Evolutionary conservation across 2,888 invertebrate genomes (phyloP).

Genomic region (Scaptomyza parva): DNA sequence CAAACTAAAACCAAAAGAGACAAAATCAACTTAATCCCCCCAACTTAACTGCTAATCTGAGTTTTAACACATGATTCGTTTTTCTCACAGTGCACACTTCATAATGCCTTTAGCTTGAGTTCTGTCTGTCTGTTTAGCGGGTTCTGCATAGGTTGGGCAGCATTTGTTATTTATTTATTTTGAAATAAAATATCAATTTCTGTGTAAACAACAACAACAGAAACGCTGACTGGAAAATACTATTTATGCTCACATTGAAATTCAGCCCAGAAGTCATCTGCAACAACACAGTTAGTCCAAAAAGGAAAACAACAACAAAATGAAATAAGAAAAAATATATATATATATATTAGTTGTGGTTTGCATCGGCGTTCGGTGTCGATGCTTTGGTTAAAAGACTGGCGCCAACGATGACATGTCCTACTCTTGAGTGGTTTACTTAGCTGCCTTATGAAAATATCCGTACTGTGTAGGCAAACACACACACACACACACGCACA

Average conservation of each 20-base stretch:
- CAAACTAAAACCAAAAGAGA: background rate
- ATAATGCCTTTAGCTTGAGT: background rate
- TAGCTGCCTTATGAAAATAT: constrained; percentile 83
- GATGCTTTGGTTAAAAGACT: constrained; percentile 58
- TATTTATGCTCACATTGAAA: constrained; percentile 15
- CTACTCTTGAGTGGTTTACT: constrained; percentile 82
- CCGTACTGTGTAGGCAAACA: constrained; percentile 74
- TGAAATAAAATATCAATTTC: constrained; percentile 85
- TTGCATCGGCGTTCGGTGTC: constrained; percentile 45
- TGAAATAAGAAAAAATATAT: constrained; percentile 17
- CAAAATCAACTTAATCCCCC: too few relatives aligned
- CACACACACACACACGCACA: constrained; percentile 22
- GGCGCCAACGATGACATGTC: constrained; percentile 84
- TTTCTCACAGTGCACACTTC: constrained; percentile 18
- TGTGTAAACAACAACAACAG: constrained; percentile 83
- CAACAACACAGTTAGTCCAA: constrained; percentile 34
- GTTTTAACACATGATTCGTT: background rate
- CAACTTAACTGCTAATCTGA: background rate
- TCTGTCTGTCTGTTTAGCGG: constrained; percentile 1
- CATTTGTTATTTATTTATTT: constrained; percentile 64
- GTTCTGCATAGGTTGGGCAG: too few relatives aligned
- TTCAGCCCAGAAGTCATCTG: constrained; percentile 45
- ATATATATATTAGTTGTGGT: background rate
- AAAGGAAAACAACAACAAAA: constrained; percentile 43
- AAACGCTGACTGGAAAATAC: constrained; percentile 38